Evolutionary conservation across 2,888 invertebrate genomes (phyloP).

Genomic region (Cactoblastis cactorum): DNA sequence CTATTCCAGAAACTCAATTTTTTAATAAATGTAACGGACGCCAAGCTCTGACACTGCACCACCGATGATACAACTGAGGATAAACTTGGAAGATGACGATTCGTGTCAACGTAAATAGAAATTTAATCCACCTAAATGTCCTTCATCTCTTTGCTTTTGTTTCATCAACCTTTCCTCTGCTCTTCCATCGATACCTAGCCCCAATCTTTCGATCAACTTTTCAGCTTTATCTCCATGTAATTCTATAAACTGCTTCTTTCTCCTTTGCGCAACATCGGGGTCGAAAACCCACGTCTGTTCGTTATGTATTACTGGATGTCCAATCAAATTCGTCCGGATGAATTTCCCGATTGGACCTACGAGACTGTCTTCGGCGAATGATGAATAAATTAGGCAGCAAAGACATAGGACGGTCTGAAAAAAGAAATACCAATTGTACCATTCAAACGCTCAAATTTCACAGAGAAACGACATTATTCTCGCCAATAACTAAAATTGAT

Average conservation of each 20-base stretch:
- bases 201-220: conserved; percentile 82
- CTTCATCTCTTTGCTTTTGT: conserved; percentile 77
- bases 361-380: conserved; percentile 24
- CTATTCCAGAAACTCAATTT: too few relatives aligned
- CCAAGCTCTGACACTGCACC: too few relatives aligned
- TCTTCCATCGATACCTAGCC: conserved; percentile 82
- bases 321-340: conserved; percentile 77
- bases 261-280: conserved; percentile 80
- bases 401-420: conserved; percentile 45
- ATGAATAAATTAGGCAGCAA: conserved; percentile 38
- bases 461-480: background rate
- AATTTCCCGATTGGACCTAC: conserved; percentile 52
- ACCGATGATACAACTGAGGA: too few relatives aligned
- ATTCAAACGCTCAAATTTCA: background rate
- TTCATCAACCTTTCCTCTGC: conserved; percentile 71
- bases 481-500: background rate
- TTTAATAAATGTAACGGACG: too few relatives aligned
- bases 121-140: conserved; percentile 77
- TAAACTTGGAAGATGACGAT: too few relatives aligned
- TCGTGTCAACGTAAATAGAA: conserved; percentile 47
- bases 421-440: conserved; percentile 19
- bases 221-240: conserved; percentile 82
- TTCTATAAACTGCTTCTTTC: conserved; percentile 80
- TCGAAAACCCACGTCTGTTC: conserved; percentile 81
- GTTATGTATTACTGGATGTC: conserved; percentile 80